phyloP scores from a whole-genome alignment of 2,888 invertebrate species.

The Limnephilus lunatus region DNA sequence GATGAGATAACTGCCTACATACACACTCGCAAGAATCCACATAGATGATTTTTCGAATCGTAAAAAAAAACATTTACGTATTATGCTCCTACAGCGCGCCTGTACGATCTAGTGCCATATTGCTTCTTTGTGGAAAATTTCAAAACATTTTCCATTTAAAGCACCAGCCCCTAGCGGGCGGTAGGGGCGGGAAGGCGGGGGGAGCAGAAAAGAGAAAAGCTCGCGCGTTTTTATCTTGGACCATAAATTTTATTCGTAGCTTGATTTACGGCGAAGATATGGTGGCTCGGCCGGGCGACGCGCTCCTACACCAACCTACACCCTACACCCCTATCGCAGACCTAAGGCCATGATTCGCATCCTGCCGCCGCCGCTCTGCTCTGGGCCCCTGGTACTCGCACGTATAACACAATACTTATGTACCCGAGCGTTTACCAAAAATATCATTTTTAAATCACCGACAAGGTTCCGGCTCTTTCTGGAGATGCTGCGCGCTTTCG shows the following conservation, averaged over 20 bases:
- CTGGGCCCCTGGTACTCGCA: conserved; percentile 68
- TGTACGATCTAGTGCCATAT: conserved; percentile 46
- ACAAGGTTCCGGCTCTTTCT: neutral
- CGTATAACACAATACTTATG: conserved; percentile 49
- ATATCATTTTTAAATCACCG: conserved; percentile 53
- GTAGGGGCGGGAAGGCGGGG: conserved; percentile 36
- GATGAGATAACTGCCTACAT: neutral
- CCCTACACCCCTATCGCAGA: conserved; percentile 64
- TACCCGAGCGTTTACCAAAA: conserved; percentile 48
- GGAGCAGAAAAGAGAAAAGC: conserved; percentile 79
- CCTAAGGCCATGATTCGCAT: conserved; percentile 60
- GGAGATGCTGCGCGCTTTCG: conserved; percentile 18
- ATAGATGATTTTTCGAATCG: neutral
- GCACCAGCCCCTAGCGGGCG: conserved; percentile 42
- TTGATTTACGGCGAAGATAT: conserved; percentile 80
- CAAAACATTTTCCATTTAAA: conserved; percentile 56
- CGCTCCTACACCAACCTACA: conserved; percentile 69
- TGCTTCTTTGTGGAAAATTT: conserved; percentile 50
- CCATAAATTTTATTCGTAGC: conserved; percentile 81
- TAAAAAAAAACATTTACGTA: neutral
- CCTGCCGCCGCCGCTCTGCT: conserved; percentile 46
- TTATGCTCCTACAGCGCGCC: neutral
- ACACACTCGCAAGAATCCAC: neutral
- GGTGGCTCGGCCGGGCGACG: conserved; percentile 73
- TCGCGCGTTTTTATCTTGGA: conserved; percentile 80